Percentiles rank a stretch among this genome's conserved stretches.
Evolutionary conservation across 2,113 vertebrate genomes (phyloP).

Genomic region (Tonatia bakeri): DNA sequence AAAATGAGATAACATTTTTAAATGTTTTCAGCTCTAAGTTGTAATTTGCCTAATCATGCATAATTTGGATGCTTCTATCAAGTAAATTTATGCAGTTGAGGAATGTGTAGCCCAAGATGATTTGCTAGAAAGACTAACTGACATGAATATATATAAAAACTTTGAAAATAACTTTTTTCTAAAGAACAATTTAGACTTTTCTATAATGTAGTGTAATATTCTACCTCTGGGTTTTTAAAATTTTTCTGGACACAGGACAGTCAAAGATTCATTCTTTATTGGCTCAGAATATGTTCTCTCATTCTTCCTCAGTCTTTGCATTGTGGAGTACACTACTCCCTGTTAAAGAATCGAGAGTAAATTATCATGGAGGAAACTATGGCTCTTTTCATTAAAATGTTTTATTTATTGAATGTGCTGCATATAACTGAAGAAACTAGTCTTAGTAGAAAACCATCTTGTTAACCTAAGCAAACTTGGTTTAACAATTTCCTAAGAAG

Average conservation of each 20-base stretch:
- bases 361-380: not conserved
- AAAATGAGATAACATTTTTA: not conserved
- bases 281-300: not conserved
- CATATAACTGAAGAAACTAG: not conserved
- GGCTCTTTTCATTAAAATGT: conserved; percentile 26
- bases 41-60: not conserved
- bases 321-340: not conserved
- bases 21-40: not conserved
- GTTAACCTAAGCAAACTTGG: conserved; percentile 20
- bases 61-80: not conserved
- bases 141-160: not conserved
- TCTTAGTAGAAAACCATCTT: not conserved
- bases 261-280: not conserved
- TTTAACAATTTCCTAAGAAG: conserved; percentile 6
- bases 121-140: not conserved
- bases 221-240: not conserved
- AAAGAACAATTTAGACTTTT: not conserved
- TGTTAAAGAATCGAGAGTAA: not conserved
- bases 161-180: not conserved
- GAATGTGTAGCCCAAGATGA: not conserved
- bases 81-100: not conserved
- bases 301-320: not conserved
- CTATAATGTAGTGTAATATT: not conserved
- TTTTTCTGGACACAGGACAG: not conserved
- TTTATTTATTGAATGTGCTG: not conserved